Evolutionary conservation across 2,113 vertebrate species (phyloP), one percentile per base, ranked within the genome.

Genomic region (Anguilla rostrata): DNA sequence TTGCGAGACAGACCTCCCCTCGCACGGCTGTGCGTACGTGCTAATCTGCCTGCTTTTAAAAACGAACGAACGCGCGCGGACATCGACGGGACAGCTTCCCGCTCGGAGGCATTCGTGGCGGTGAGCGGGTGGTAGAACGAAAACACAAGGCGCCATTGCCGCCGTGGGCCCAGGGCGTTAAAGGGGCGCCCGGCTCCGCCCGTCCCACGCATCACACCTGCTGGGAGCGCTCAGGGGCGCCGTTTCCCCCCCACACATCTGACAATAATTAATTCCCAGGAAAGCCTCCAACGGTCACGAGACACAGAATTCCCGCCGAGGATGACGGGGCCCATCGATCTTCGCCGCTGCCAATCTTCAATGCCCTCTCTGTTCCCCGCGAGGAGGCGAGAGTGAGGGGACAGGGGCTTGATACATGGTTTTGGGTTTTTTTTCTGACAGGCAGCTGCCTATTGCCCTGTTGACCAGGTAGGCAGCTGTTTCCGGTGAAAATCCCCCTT

Each of bases 251-350:
- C 34, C 34, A 34, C 84, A 90, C 89, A 90, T 91, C 83, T 91
- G 88, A 92, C 85, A 87, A 46, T 87, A 85, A 91, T 91, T 89
- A 89, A 39, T 9, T 43, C 86, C 84, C 40, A 78, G 49, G 85
- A 88, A 26, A 91, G 83, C 87, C 41, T 60, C 40, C 53, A 79
- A 71, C 85, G 87, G 90, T 91, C 85, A 89, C 78, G 83, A 87
- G 86, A 90, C 86, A 87, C 86, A 86, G 83, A 26, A 7, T 90
- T 88, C 90, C 91, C 90, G 90, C 91, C 92, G 90, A 84, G 88
- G 92, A 90, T n/a, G 87, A 87, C 89, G 39, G 84, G 84, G 66
- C 29, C 90, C 90, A 92, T 92, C 91, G 91, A 91, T 94, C 93
- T 89, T 90, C 81, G 22, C 2, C 75, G 86, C 91, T 88, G 90